phyloP scores from a whole-genome alignment of 2,797 vertebrate species.

The Valencia hispanica region DNA sequence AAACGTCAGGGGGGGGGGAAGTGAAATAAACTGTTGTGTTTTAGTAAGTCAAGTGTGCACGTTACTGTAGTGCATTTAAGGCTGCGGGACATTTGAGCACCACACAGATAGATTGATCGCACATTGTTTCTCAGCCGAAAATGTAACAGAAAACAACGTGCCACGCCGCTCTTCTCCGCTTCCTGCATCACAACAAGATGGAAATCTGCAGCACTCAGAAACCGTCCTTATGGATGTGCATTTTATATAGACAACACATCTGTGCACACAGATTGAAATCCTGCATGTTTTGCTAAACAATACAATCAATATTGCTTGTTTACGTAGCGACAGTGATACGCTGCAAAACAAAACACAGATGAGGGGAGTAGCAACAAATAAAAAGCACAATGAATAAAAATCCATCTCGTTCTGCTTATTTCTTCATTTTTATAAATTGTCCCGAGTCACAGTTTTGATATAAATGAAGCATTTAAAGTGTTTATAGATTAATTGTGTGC shows the following conservation, averaged over 20 bases:
- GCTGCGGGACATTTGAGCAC: background rate
- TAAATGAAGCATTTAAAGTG: background rate
- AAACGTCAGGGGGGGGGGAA: background rate
- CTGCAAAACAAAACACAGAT: background rate
- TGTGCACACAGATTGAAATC: conserved; percentile 4
- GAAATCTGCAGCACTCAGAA: background rate
- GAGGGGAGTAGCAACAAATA: background rate
- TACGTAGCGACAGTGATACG: background rate
- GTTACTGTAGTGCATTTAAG: background rate
- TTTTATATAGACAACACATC: background rate
- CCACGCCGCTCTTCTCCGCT: background rate
- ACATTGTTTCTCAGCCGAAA: background rate
- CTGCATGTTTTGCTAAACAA: background rate
- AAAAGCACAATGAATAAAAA: background rate
- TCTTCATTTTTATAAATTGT: background rate
- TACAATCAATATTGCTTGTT: background rate
- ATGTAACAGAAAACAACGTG: background rate
- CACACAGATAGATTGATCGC: background rate
- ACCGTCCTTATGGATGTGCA: background rate
- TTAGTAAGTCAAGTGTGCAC: background rate
- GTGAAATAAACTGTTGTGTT: background rate
- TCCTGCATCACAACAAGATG: background rate
- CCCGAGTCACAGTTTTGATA: background rate
- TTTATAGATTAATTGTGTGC: background rate
- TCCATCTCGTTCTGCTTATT: background rate